Evolutionary conservation across 1,140 invertebrate genomes (phyloP), one percentile per base, ranked within the genome.

Genomic region (Drosophila nigrodunni): DNA sequence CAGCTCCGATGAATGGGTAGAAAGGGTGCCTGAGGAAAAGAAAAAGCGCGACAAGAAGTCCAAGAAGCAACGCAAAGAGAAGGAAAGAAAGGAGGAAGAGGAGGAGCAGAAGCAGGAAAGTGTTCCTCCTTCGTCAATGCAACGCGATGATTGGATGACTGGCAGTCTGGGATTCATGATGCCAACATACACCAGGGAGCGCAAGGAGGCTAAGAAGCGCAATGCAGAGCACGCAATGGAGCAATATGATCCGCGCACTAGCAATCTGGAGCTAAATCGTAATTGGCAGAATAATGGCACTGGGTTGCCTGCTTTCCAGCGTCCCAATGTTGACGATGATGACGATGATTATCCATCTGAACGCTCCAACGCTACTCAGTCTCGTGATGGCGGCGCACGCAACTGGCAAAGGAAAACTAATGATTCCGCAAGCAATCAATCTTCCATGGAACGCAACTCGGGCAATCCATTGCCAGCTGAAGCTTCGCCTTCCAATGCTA

Each of bases 221-320:
- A 92, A 91, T 37, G 80, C 90, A 78, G 94, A 61, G 39, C 94
- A 95, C 78, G 92, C 94, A 73, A 93, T 94, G 57, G 94, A 94
- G 72, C 93, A 93, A 11, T 95, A 95, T 79, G 94, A 97, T 94
- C 95, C 96, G 43, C 95, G 95, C 2, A 95, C 95, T 73, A 96
- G 95, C 87, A 92, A 87, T 2, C 93, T 95, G 82, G 98, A 99
- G 93, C 93, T 98, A 50, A 99, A 99, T 94, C 97, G 97, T 1
- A 97, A 98, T 92, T 98, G 97, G 97, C 97, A 97, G 94, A 94
- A 96, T 93, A 97, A 96, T 65, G 97, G 97, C 9, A 95, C 94
- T 50, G 97, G 97, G 11, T 91, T 98, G 60, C 97, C 93, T 5
- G 90, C 93, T 77, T 96, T 94, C 74, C 92, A 92, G 77, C 94